Evolutionary conservation across 2,888 invertebrate genomes (phyloP).

Genomic region (Drosophila fulvimacula): DNA sequence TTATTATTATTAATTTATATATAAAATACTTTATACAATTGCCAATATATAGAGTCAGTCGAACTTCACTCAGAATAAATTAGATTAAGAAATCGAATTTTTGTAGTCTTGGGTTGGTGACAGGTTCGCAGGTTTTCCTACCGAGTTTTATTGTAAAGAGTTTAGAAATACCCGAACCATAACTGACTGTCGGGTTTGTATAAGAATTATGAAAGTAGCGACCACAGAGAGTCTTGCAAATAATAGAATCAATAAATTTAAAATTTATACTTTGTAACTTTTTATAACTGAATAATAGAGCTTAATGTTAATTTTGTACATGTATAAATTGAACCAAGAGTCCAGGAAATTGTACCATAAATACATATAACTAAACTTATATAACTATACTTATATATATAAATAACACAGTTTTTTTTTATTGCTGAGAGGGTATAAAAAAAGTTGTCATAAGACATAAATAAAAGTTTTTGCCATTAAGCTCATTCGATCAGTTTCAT

Average conservation of each 20-base stretch:
- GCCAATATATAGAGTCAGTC: background rate
- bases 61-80: background rate
- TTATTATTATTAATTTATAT: background rate
- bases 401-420: background rate
- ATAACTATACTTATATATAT: background rate
- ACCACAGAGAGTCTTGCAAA: background rate
- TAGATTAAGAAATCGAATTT: no score
- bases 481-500: background rate
- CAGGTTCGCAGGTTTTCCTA: constrained; percentile 9
- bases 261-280: background rate
- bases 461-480: background rate
- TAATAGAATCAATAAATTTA: background rate
- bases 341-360: constrained; percentile 27
- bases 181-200: background rate
- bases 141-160: background rate
- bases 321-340: background rate
- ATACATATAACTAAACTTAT: background rate
- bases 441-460: background rate
- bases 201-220: background rate
- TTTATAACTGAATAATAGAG: constrained; percentile 1
- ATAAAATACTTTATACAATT: background rate
- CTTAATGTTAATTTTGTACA: background rate
- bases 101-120: background rate
- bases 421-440: background rate
- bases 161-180: no score